Base-by-base conservation (phyloP, 2,113 vertebrate genomes). In the Phrynosoma blainvillii region DNA sequence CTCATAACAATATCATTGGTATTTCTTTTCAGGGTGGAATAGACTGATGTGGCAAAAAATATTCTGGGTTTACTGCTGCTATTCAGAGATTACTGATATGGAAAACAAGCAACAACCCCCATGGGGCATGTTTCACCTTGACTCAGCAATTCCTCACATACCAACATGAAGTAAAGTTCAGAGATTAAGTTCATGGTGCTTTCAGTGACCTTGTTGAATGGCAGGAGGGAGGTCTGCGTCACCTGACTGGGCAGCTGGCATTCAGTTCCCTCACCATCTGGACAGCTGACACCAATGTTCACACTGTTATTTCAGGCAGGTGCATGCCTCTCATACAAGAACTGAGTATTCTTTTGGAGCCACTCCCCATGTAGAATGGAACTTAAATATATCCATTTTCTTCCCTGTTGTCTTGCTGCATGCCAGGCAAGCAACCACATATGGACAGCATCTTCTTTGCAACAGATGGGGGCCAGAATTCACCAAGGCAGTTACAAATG, bases 281-380 rank as follows among this genome's bases (percentile, higher is more conserved):
- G 10, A 30, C 20, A 54, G 71, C 32, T 82, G 73, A 62, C 36
- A 82, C 32, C 23, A 36, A n/a, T 12, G 52, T 88, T 76, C 21
- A 54, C 59, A n/a, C 30, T 76, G 74, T 77, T 85, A 84, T 75
- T 85, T 85, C 12, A 62, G 56, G 84, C 73, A 85, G 74, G 73
- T 65, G 74, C 13, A 32, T 52, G 40, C 20, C 54, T 82, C 32
- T 87, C 84, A 54, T 76, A 30, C 56, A 68, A n/a, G 30, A 75
- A 73, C 40, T 59, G 27, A 30, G 36, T 7, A 65, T 85, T 74
- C 30, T 65, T 80, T 62, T 54, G 79, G 30, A 4, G 30, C n/a
- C 59, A 77, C 42, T 77, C 47, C 56, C 25, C 27, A 52, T 75
- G 79, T 52, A 4, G 66, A 82, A 47, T 12, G 11, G 20, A 65